Evolutionary conservation across 1,140 invertebrate species (phyloP), one percentile per base, ranked within the genome.

Genomic region (Drosophila tropicalis): DNA sequence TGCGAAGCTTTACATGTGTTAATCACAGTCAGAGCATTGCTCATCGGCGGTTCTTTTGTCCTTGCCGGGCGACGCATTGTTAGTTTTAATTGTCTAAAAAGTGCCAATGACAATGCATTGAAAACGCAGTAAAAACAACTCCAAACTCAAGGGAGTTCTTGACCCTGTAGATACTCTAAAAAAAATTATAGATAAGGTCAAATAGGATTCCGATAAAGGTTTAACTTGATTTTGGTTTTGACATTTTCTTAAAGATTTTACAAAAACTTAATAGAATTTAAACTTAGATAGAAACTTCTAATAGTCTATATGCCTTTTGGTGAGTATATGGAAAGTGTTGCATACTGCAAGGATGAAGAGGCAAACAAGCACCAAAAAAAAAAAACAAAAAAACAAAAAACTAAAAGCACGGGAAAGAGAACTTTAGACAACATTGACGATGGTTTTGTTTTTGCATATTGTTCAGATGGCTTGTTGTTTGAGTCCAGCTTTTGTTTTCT

Each of bases 31-130:
- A 22, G 7, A 72, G 69, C 77, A 67, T 68, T 69, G 68, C 70
- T 70, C 72, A 66, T 78, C 70, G 63, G 12, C 19, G 74, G 3
- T 29, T 70, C 70, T 70, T 68, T 73, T 77, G 65, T 87, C 76
- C 44, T 70, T 67, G 72, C 60, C 66, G 54, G 25, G 17, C 32
- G 32, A 19, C 62, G 79, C 73, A 84, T 87, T 89, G 84, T 87
- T 84, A 85, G 74, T 84, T 89, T 89, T 89, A 87, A 87, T 87
- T 87, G 83, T 82, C 84, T 77, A 77, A 87, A 87, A 87, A 80
- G 83, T 62, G 71, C 63, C 54, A 66, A 77, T 69, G 75, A 80
- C 79, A 77, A 80, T 80, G 79, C 77, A 76, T 60, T 67, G 63
- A 51, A 51, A 51, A 51, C 13, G 7, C 44, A 12, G 44, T 9